Evolutionary conservation across 2,797 vertebrate genomes (phyloP).

Genomic region (Echeneis naucrates): DNA sequence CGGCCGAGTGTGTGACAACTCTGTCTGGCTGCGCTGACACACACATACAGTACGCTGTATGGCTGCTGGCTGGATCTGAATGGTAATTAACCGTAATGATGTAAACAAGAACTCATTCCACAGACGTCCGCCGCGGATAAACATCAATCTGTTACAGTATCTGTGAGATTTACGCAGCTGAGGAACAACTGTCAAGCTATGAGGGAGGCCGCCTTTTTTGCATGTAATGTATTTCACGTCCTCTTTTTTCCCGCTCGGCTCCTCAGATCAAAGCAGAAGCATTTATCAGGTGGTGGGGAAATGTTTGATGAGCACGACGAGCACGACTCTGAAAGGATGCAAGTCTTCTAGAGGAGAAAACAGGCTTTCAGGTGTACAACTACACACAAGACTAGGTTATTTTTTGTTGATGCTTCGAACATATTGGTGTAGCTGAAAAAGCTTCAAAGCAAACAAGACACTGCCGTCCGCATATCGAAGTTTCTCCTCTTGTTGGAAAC

Average conservation of each 20-base stretch:
- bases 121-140: constrained; percentile 63
- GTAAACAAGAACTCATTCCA: constrained; percentile 82
- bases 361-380: constrained; percentile 33
- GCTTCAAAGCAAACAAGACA: constrained; percentile 59
- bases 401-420: constrained; percentile 27
- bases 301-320: constrained; percentile 58
- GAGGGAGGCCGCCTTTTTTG: constrained; percentile 47
- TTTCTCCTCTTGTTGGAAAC: constrained; percentile 48
- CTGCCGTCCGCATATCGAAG: constrained; percentile 11
- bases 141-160: constrained; percentile 81
- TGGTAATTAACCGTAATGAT: constrained; percentile 84
- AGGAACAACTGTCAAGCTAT: constrained; percentile 47
- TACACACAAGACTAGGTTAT: constrained; percentile 15
- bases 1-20: constrained; percentile 54
- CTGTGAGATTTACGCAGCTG: constrained; percentile 49
- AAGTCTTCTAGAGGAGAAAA: constrained; percentile 28
- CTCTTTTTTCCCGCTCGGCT: constrained; percentile 38
- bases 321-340: constrained; percentile 51
- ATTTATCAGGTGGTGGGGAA: constrained; percentile 59
- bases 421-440: constrained; percentile 38
- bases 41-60: constrained; percentile 29
- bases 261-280: constrained; percentile 59
- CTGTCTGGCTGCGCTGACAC: constrained; percentile 42
- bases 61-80: constrained; percentile 69
- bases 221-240: constrained; percentile 47